Evolutionary conservation across 2,797 vertebrate species (phyloP), one percentile per base, ranked within the genome.

Genomic region (Limosa lapponica): DNA sequence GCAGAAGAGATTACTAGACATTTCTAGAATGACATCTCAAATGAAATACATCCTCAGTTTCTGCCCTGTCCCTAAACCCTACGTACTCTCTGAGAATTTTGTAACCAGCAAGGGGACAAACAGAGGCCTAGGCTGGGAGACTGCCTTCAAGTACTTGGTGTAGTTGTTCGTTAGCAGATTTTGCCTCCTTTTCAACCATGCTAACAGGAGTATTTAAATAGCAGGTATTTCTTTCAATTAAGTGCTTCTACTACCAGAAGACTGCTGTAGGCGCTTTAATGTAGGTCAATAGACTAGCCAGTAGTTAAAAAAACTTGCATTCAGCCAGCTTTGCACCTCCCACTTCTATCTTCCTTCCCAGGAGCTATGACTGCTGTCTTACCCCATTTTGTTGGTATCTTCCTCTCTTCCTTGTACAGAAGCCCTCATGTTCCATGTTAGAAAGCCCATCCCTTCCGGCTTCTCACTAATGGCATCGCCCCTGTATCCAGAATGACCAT

Each of bases 61-160:
- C 55, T 75, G n/a, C 62, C 51, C 52, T 83, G 58, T 66, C 54
- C n/a, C 39, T 41, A 49, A 73, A 58, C 13, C 19, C 23, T 23
- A 6, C 18, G 20, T 46, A 32, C 28, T 52, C 34, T 65, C 16
- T 66, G 43, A 82, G n/a, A 71, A 32, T 89, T 58, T 28, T 80
- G 16, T 90, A 64, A 74, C 58, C 2, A 3, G 43, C 36, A 64
- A 2, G 25, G 16, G 13, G 24, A 54, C 51, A 37, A 46, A 41
- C 25, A 62, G 46, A 59, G 22, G 32, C 2, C 8, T 6, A 44
- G 80, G 37, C 69, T 82, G 32, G 44, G 64, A 92, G 64, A 87
- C 97, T 98, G 98, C 99, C 98, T 99, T 99, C 48, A 99, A 97
- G 87, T 99, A 98, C 34, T 99, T 98, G 39, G 79, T 98, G 98